phyloP scores from a whole-genome alignment of 2,113 vertebrate genomes.

The Platycercus adscitus region DNA sequence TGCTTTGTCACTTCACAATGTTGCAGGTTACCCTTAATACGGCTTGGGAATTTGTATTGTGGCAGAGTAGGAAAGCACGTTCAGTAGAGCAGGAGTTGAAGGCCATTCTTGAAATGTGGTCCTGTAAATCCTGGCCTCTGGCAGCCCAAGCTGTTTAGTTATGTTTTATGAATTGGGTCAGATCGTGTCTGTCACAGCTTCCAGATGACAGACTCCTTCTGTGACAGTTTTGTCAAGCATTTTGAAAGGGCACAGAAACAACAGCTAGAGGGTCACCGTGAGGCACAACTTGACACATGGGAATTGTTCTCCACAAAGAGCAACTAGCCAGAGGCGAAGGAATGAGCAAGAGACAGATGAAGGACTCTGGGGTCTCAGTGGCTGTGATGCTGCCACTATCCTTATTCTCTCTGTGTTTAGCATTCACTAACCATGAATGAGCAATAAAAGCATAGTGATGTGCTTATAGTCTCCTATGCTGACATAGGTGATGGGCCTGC shows the following conservation, averaged over 20 bases:
- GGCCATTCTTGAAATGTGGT: background rate
- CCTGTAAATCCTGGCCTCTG: slow-evolving; percentile 31
- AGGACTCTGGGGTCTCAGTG: background rate
- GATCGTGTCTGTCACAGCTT: background rate
- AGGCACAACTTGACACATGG: background rate
- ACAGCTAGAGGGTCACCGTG: background rate
- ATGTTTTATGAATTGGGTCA: slow-evolving; percentile 23
- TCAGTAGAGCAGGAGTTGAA: background rate
- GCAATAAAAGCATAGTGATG: background rate
- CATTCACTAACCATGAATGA: background rate
- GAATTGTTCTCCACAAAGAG: background rate
- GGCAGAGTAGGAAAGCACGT: background rate
- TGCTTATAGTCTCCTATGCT: background rate
- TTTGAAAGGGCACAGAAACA: slow-evolving; percentile 32
- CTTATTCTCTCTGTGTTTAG: background rate
- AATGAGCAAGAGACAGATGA: background rate
- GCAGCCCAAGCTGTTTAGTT: slow-evolving; percentile 43
- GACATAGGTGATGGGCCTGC: background rate
- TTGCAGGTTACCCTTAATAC: background rate
- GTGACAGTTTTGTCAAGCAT: background rate
- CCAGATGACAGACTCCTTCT: slow-evolving; percentile 38
- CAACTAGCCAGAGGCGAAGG: background rate
- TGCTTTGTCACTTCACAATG: background rate
- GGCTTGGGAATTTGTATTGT: background rate
- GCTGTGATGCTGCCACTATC: background rate